phyloP scores from a whole-genome alignment of 2,888 invertebrate species.

The Cabera pusaria region DNA sequence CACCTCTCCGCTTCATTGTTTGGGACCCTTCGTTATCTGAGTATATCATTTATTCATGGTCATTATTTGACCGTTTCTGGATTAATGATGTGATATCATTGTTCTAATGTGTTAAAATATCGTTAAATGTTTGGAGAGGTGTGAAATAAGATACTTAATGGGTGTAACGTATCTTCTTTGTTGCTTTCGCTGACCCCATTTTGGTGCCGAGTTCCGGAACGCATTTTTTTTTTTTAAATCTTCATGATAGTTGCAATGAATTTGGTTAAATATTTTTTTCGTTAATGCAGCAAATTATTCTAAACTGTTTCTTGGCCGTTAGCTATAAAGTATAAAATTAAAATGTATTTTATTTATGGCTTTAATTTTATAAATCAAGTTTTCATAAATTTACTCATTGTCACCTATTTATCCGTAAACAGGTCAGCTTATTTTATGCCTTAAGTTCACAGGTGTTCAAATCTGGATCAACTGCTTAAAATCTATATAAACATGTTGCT shows the following conservation, averaged over 20 bases:
- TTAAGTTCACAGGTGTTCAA: conserved; percentile 21
- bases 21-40: conserved; percentile 65
- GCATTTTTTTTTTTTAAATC: too few relatives aligned
- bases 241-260: too few relatives aligned
- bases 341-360: too few relatives aligned
- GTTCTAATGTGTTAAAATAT: conserved; percentile 67
- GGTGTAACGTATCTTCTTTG: conserved; percentile 62
- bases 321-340: too few relatives aligned
- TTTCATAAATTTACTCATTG: too few relatives aligned
- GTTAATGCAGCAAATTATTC: too few relatives aligned
- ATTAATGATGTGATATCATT: conserved; percentile 78
- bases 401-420: too few relatives aligned
- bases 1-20: conserved; percentile 50
- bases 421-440: conserved; percentile 18
- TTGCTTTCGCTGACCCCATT: conserved; percentile 45
- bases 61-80: conserved; percentile 81
- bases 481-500: conserved; percentile 37
- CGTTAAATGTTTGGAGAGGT: conserved; percentile 68
- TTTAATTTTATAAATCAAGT: too few relatives aligned
- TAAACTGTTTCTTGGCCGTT: too few relatives aligned
- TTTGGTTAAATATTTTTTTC: too few relatives aligned
- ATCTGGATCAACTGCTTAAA: conserved; percentile 21
- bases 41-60: conserved; percentile 80
- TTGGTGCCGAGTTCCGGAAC: conserved; percentile 32
- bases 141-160: conserved; percentile 76